Conservation (phyloP, 2,797 vertebrate species). For the Tokudaia tokunoshimensis region DNA sequence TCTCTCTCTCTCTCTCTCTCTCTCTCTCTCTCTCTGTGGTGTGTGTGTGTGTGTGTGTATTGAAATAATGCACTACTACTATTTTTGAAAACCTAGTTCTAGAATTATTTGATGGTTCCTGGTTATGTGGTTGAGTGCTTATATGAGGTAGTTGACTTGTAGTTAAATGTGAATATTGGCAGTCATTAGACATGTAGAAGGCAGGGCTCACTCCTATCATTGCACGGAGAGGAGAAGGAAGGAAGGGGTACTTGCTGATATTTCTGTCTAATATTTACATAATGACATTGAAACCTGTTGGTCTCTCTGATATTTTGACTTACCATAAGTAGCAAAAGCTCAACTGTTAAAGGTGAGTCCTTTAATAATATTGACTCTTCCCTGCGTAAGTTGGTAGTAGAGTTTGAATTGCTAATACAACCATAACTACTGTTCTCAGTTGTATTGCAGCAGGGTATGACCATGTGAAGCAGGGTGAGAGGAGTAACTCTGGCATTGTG, state of each 20-base stretch:
- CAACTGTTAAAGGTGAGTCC: background rate
- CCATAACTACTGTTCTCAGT: background rate
- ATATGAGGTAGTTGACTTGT: slow-evolving; percentile 21
- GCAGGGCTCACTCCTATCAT: background rate
- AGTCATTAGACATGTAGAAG: no score
- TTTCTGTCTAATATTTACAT: slow-evolving; percentile 20
- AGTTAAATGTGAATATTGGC: slow-evolving; percentile 14
- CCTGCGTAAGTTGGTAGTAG: background rate
- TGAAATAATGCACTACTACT: background rate
- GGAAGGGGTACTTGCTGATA: background rate
- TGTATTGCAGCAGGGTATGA: background rate
- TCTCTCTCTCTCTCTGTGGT: no score
- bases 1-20: background rate
- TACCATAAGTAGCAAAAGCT: background rate
- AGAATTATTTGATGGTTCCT: slow-evolving; percentile 34
- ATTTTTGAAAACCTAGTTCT: background rate
- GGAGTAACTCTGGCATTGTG: background rate
- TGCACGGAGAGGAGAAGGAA: background rate
- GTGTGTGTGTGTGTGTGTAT: background rate
- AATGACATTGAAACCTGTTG: background rate
- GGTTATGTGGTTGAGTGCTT: slow-evolving; percentile 51
- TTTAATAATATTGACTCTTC: background rate
- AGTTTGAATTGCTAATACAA: slow-evolving; percentile 7
- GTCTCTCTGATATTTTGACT: slow-evolving; percentile 37
- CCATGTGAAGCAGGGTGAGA: background rate